Evolutionary conservation across 2,113 vertebrate species (phyloP).

Genomic region (Amblyopsis rosae): DNA sequence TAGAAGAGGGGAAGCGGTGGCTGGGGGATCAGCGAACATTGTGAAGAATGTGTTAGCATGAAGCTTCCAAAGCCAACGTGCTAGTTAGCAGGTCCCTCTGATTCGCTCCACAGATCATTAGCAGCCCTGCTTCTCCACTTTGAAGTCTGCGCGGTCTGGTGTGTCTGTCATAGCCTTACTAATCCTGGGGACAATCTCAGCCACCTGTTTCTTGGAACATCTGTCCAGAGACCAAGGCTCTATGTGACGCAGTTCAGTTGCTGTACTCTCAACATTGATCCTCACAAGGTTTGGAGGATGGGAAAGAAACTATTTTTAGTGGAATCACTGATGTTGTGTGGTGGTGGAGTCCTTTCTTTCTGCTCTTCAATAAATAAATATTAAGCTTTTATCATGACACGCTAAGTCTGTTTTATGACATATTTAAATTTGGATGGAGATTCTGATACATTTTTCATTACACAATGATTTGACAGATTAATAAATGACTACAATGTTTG

Average conservation of each 20-base stretch:
- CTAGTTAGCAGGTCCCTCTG: constrained; percentile 50
- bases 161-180: constrained; percentile 74
- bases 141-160: constrained; percentile 73
- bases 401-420: not conserved
- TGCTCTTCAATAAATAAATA: constrained; percentile 56
- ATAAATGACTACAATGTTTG: not conserved
- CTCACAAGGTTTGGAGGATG: constrained; percentile 59
- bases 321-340: constrained; percentile 45
- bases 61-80: constrained; percentile 50
- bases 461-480: not conserved
- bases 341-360: constrained; percentile 35
- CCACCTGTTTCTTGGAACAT: constrained; percentile 77
- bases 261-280: constrained; percentile 57
- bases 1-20: constrained; percentile 4
- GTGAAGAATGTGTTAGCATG: constrained; percentile 45
- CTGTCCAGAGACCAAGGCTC: constrained; percentile 64
- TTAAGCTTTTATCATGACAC: constrained; percentile 2
- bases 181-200: constrained; percentile 74
- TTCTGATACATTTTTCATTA: not conserved
- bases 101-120: constrained; percentile 74
- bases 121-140: constrained; percentile 63
- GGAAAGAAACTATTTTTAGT: constrained; percentile 67
- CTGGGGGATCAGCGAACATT: constrained; percentile 19
- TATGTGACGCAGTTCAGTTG: constrained; percentile 61
- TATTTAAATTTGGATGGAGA: not conserved